Evolutionary conservation across 2,888 invertebrate species (phyloP).

Genomic region (Drosophila ezoana): DNA sequence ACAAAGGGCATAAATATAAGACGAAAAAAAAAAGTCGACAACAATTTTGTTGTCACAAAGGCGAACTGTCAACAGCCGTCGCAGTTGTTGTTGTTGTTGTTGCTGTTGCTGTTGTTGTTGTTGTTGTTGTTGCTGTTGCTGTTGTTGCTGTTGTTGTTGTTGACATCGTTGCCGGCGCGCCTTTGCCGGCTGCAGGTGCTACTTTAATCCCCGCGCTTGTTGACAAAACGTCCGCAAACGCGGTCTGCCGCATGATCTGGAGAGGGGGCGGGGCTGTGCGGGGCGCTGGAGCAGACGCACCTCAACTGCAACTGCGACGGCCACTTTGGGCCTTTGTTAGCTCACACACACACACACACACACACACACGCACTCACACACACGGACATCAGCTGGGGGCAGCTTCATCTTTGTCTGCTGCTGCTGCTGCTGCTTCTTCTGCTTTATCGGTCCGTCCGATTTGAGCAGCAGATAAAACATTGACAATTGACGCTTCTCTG

Average conservation of each 20-base stretch:
- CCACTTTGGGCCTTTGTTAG: conserved; percentile 36
- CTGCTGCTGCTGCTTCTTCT: conserved; percentile 34
- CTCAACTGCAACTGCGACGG: conserved; percentile 1
- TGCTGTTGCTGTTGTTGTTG: conserved; percentile 13
- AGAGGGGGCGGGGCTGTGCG: neutral
- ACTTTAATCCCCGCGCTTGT: conserved; percentile 76
- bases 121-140: neutral
- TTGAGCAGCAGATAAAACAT: conserved; percentile 70
- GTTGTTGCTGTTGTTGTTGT: conserved; percentile 23
- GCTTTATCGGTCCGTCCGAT: conserved; percentile 52
- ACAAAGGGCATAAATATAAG: no score
- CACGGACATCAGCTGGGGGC: conserved; percentile 55
- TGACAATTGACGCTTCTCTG: conserved; percentile 78
- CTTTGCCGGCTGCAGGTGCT: conserved; percentile 66
- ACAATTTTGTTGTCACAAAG: conserved; percentile 77
- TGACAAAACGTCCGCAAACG: conserved; percentile 53
- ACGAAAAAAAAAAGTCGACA: conserved; percentile 42
- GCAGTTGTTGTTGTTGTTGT: conserved; percentile 2
- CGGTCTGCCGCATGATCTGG: neutral
- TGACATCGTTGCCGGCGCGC: conserved; percentile 38
- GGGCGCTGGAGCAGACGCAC: no score
- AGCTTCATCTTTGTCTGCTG: conserved; percentile 23
- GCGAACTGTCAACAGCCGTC: conserved; percentile 69
- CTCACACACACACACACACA: conserved; percentile 17
- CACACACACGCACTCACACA: conserved; percentile 3